Percentiles rank a stretch among this genome's conserved stretches.
phyloP scores from a whole-genome alignment of 1,140 invertebrate species.

The Bombus confusus region DNA sequence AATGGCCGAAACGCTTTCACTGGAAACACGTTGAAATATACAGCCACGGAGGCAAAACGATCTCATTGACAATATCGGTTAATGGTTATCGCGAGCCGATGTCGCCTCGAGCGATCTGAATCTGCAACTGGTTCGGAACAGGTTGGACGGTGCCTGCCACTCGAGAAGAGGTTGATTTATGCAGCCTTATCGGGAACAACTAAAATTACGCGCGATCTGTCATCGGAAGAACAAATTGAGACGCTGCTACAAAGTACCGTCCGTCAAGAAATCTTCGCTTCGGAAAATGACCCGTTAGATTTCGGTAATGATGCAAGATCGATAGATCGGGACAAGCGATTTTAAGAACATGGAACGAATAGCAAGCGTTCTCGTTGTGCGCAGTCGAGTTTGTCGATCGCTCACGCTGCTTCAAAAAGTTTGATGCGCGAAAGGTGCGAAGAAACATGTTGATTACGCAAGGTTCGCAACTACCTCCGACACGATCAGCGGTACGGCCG shows the following conservation, averaged over 20 bases:
- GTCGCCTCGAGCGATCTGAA: constrained; percentile 27
- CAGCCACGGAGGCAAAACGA: not conserved
- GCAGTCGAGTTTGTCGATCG: not conserved
- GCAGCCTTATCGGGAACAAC: constrained; percentile 38
- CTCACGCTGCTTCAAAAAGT: not conserved
- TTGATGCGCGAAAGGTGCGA: not conserved
- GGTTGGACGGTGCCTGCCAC: constrained; percentile 36
- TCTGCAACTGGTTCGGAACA: constrained; percentile 51
- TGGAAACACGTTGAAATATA: not conserved
- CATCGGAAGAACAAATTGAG: constrained; percentile 44
- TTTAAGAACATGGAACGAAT: not conserved
- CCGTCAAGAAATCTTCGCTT: not conserved
- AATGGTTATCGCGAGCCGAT: constrained; percentile 22
- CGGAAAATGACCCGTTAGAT: not conserved
- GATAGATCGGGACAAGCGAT: not conserved
- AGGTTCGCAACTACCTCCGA: not conserved
- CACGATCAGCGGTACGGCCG: not conserved
- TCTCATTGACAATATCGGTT: constrained; percentile 54
- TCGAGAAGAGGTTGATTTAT: constrained; percentile 54
- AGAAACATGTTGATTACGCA: not conserved
- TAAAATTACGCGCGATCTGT: constrained; percentile 58
- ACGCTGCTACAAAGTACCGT: not conserved
- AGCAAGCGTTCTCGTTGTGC: too few relatives aligned
- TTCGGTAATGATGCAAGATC: not conserved
- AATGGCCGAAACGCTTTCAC: constrained; percentile 1